Evolutionary conservation across 2,797 vertebrate species (phyloP).

Genomic region (Artibeus lituratus): DNA sequence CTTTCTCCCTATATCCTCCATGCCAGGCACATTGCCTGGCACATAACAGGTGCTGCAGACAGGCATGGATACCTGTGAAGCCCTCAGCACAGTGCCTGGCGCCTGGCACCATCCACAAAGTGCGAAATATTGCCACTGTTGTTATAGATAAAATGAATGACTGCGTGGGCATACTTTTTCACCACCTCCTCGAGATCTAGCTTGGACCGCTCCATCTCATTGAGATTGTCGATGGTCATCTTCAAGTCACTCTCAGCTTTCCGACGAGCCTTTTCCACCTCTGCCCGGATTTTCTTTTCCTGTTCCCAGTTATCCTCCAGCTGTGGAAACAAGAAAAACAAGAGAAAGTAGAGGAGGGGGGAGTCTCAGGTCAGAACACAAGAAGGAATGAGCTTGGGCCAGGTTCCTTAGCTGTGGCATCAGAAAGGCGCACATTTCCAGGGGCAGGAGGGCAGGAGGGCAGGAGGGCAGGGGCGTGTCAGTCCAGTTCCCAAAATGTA

Average conservation of each 20-base stretch:
- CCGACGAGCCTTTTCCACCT: constrained; percentile 82
- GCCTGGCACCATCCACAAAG: background rate
- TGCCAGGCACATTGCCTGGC: background rate
- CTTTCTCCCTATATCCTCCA: background rate
- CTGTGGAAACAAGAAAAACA: constrained; percentile 57
- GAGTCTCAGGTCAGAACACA: background rate
- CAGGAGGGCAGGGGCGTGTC: background rate
- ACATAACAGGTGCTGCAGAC: background rate
- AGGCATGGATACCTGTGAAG: no score
- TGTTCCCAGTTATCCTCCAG: constrained; percentile 83
- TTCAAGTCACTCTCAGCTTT: constrained; percentile 85
- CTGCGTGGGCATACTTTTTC: constrained; percentile 78
- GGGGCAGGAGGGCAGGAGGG: background rate
- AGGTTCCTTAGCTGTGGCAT: background rate
- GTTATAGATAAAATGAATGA: accelerated
- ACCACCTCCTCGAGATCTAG: constrained; percentile 83
- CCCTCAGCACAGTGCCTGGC: background rate
- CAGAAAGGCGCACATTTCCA: background rate
- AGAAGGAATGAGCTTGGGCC: background rate
- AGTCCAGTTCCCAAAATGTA: background rate
- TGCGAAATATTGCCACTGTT: background rate
- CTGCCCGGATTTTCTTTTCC: constrained; percentile 84
- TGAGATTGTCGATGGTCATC: constrained; percentile 82
- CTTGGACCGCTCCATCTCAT: constrained; percentile 82
- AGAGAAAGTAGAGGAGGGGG: background rate